Base-by-base conservation (phyloP, 2,888 invertebrate species). In the Minunthozetes semirufus region DNA sequence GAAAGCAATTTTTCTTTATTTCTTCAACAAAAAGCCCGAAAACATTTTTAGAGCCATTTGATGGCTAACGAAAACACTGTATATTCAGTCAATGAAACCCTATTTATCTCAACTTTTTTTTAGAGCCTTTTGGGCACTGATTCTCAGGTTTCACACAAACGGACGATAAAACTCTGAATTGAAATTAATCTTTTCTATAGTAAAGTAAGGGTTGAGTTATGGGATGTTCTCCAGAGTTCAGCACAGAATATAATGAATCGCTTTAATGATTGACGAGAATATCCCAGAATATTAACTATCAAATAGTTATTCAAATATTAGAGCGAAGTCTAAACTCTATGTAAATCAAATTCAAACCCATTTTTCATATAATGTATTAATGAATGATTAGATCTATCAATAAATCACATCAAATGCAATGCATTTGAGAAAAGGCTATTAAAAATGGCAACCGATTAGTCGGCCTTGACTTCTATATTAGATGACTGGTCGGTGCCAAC, bases 1-100 rank as follows among this genome's bases (percentile, higher is more conserved):
- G 66, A 66, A 42, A 66, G 42, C 29, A 42, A 66, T 66, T 66
- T 66, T 66, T 66, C 66, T 66, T 66, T 38, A 66, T 66, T 66
- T 42, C 42, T 1, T 13, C 5, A 4, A 42, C 8, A 42, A 42
- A 33, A 8, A 42, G 42, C 11, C 42, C 42, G 42, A 61, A 61
- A 61, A 61, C 61, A 50, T 50, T 50, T 13, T 9, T 9, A 42
- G 42, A 42, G 13, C 48, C 3, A 9, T 50, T 56, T 56, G 6
- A 3, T 25, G 27, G 27, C 15, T 1, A 59, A 17, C 29, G 25
- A 9, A 48, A 9, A 48, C 13, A 48, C 3, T 17, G 48, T 48
- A 3, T n/a, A n/a, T 33, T 8, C 33, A 33, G 33, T 33, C 17
- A 50, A 11, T 2, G 19, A 50, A n/a, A 50, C 50, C 13, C n/a